These are phyloP conservation scores for Callocephalon fimbriatum DNA, from an alignment of 2,113 vertebrate genomes.

Conservation along the genomic window DNA sequence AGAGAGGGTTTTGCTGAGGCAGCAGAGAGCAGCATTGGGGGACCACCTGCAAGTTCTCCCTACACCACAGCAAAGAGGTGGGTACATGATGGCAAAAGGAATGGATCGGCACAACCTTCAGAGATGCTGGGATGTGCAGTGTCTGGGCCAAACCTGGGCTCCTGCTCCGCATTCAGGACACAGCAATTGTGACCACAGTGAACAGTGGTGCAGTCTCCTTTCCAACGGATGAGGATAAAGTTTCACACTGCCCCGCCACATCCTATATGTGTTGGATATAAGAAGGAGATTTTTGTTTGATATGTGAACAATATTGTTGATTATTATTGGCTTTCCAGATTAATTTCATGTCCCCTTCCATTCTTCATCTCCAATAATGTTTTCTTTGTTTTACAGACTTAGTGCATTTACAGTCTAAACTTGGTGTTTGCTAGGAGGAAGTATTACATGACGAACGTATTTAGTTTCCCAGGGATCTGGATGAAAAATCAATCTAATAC, in stretches of 20 bases:
- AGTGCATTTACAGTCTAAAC: neutral
- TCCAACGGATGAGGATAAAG: neutral
- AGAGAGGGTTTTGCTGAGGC: neutral
- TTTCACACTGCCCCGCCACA: neutral
- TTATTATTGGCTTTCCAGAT: neutral
- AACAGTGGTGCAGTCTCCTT: neutral
- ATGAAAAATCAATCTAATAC: conserved; percentile 19
- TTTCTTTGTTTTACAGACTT: conserved; percentile 1
- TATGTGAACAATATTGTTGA: neutral
- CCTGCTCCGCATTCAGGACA: neutral
- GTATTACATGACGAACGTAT: conserved; percentile 30
- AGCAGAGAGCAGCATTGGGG: neutral
- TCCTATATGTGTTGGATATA: neutral
- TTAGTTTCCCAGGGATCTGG: neutral
- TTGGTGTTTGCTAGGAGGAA: neutral
- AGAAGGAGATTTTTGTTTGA: neutral
- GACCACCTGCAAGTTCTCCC: neutral
- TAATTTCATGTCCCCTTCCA: neutral
- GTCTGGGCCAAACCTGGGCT: neutral
- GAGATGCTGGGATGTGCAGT: neutral
- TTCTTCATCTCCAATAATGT: neutral
- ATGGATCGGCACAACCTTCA: neutral
- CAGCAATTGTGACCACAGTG: fast-evolving
- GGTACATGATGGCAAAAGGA: fast-evolving
- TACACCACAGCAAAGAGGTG: neutral